Evolutionary conservation across 2,888 invertebrate genomes (phyloP).

Genomic region (Rhamnusium bicolor): DNA sequence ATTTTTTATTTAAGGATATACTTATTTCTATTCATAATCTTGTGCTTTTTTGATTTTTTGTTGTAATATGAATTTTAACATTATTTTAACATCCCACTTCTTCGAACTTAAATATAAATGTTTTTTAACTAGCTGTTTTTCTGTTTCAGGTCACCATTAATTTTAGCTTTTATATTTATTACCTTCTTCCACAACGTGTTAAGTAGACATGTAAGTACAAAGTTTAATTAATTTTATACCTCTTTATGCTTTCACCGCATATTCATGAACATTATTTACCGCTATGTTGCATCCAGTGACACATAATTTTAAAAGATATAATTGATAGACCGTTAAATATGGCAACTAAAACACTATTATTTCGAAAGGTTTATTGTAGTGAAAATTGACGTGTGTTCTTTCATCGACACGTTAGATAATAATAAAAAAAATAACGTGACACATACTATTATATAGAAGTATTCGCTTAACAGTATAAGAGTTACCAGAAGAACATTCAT

Average conservation of each 20-base stretch:
- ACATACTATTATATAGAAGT: neutral
- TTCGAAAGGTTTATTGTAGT: neutral
- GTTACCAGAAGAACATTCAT: neutral
- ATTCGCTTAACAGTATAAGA: neutral
- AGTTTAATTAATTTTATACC: constrained; percentile 3
- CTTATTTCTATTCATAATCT: no score
- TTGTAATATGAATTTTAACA: no score
- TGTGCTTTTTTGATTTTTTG: no score
- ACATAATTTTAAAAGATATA: neutral
- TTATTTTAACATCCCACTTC: no score
- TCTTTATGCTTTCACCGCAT: constrained; percentile 1
- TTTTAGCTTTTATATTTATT: constrained; percentile 75
- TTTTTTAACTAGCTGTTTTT: constrained; percentile 53
- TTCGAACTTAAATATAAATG: constrained; percentile 8
- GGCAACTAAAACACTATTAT: neutral
- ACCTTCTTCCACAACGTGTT: constrained; percentile 73
- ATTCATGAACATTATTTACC: constrained; percentile 3
- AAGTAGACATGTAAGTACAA: constrained; percentile 77
- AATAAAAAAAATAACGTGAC: neutral
- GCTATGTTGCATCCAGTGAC: neutral
- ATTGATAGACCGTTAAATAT: neutral
- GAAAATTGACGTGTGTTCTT: neutral
- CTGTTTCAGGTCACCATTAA: constrained; percentile 77
- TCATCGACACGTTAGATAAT: neutral
- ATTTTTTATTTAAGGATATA: no score